Evolutionary conservation across 2,797 vertebrate genomes (phyloP).

Genomic region (Erpetoichthys calabaricus): DNA sequence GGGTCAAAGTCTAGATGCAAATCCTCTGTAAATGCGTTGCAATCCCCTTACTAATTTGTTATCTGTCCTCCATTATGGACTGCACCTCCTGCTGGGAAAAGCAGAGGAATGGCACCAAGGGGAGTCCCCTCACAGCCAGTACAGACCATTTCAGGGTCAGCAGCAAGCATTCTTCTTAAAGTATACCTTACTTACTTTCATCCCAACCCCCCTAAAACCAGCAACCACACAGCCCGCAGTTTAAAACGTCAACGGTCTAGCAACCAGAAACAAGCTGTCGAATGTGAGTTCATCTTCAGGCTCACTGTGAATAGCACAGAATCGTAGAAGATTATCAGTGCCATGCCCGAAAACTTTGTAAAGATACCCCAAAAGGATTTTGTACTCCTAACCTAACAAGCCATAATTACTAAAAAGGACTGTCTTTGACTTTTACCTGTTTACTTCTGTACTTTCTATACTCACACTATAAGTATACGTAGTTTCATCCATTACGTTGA

Average conservation of each 20-base stretch:
- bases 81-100: not conserved
- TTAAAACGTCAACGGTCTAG: not conserved
- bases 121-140: slow-evolving; percentile 42
- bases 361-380: too few species aligned
- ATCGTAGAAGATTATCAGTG: too few species aligned
- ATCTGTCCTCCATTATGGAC: not conserved
- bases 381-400: too few species aligned
- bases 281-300: too few species aligned
- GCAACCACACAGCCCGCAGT: not conserved
- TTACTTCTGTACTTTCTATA: too few species aligned
- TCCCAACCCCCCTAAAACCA: not conserved
- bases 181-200: not conserved
- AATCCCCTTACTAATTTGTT: not conserved
- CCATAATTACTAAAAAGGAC: too few species aligned
- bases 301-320: too few species aligned
- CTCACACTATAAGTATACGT: too few species aligned
- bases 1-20: not conserved
- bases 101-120: slow-evolving; percentile 41
- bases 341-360: too few species aligned
- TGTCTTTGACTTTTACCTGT: too few species aligned
- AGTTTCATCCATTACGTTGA: too few species aligned
- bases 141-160: slow-evolving; percentile 43
- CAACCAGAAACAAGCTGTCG: too few species aligned
- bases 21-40: not conserved
- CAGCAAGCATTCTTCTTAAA: not conserved